phyloP scores from a whole-genome alignment of 2,888 invertebrate genomes.

The Melanophora roralis region DNA sequence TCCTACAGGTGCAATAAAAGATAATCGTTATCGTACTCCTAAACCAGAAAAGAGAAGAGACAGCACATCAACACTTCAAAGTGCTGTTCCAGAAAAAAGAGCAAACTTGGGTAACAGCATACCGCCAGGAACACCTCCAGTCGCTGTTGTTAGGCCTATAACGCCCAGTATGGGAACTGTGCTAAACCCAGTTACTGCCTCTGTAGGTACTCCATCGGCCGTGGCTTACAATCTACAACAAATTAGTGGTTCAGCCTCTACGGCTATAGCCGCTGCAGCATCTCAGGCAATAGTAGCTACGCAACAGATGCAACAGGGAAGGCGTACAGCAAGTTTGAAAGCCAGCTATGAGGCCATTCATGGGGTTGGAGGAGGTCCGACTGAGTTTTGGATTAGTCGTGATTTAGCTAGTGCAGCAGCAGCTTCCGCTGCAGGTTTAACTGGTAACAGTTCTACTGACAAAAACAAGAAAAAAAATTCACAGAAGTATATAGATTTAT shows the following conservation, averaged over 20 bases:
- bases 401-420: constrained; percentile 81
- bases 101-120: constrained; percentile 68
- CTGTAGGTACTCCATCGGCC: constrained; percentile 71
- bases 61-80: constrained; percentile 79
- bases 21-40: constrained; percentile 79
- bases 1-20: constrained; percentile 65
- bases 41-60: constrained; percentile 87
- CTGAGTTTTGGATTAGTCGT: constrained; percentile 83
- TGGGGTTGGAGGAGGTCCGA: constrained; percentile 81
- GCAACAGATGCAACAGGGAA: constrained; percentile 96
- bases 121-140: constrained; percentile 66
- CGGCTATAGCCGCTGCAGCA: constrained; percentile 94
- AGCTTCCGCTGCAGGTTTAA: constrained; percentile 85
- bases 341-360: constrained; percentile 95
- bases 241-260: constrained; percentile 84
- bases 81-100: constrained; percentile 71
- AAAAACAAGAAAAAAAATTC: constrained; percentile 71
- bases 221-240: constrained; percentile 86
- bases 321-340: constrained; percentile 94
- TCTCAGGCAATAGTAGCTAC: constrained; percentile 98
- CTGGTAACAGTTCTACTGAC: constrained; percentile 79
- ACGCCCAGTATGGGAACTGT: constrained; percentile 73
- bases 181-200: constrained; percentile 67
- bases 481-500: constrained; percentile 27
- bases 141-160: constrained; percentile 71